Conservation (phyloP, 2,888 invertebrate species). For the Mimas tiliae region DNA sequence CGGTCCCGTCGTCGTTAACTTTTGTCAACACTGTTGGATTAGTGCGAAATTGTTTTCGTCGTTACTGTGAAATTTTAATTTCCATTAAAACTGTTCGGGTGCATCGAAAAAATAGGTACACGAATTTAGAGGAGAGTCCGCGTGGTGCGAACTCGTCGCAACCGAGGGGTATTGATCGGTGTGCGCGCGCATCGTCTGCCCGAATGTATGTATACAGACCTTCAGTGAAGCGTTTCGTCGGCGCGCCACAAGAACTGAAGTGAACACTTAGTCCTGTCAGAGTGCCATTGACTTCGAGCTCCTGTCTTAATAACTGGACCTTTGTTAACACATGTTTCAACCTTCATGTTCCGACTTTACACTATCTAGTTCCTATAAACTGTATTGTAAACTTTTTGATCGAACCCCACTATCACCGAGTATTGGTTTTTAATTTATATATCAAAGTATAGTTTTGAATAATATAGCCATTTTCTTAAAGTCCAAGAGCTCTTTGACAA, state of each 20-base stretch:
- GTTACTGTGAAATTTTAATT: slow-evolving; percentile 50
- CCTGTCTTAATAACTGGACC: slow-evolving; percentile 27
- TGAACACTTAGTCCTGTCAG: slow-evolving; percentile 69
- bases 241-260: slow-evolving; percentile 69
- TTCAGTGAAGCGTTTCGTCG: slow-evolving; percentile 69
- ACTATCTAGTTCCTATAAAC: neutral
- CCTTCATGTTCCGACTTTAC: neutral
- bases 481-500: neutral
- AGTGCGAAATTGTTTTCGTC: slow-evolving; percentile 49
- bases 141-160: slow-evolving; percentile 75
- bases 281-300: slow-evolving; percentile 43
- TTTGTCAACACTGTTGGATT: slow-evolving; percentile 32
- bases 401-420: neutral
- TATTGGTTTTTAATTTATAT: neutral
- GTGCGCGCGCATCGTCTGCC: slow-evolving; percentile 80
- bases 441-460: neutral
- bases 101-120: slow-evolving; percentile 69
- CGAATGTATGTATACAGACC: slow-evolving; percentile 79
- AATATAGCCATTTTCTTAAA: neutral
- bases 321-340: slow-evolving; percentile 25
- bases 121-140: slow-evolving; percentile 70
- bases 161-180: slow-evolving; percentile 78
- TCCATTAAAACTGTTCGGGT: slow-evolving; percentile 59
- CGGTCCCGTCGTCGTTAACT: slow-evolving; percentile 39
- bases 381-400: neutral